Conservation (phyloP, 2,797 vertebrate genomes). For the Crocidura indochinensis region DNA sequence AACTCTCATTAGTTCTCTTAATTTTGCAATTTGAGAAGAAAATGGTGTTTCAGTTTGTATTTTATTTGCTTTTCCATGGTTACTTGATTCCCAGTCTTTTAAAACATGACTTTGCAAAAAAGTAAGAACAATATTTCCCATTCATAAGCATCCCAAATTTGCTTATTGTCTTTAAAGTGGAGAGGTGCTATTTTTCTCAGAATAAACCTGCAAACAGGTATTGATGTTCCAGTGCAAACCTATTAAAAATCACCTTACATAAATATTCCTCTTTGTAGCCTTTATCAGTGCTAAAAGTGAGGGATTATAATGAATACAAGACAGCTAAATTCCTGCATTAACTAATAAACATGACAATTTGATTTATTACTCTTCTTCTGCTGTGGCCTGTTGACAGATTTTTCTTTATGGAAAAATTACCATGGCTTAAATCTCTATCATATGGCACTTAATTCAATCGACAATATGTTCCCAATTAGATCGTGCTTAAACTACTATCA, state of each 20-base stretch:
- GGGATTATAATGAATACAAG: slow-evolving; percentile 79
- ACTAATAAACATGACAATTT: slow-evolving; percentile 90
- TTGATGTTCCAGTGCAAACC: slow-evolving; percentile 72
- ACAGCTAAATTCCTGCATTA: slow-evolving; percentile 85
- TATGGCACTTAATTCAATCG: slow-evolving; percentile 90
- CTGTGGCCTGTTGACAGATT: slow-evolving; percentile 90
- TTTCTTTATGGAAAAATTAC: slow-evolving; percentile 91
- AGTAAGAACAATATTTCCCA: slow-evolving; percentile 25
- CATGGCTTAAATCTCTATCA: slow-evolving; percentile 91
- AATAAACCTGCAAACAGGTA: slow-evolving; percentile 82
- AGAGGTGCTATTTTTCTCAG: slow-evolving; percentile 57
- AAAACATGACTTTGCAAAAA: slow-evolving; percentile 64
- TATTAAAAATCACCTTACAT: slow-evolving; percentile 79
- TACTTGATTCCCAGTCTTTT: slow-evolving; percentile 55
- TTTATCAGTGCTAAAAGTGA: slow-evolving; percentile 81
- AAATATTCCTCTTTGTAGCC: slow-evolving; percentile 79
- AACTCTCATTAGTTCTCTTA: neutral
- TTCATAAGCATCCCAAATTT: slow-evolving; percentile 55
- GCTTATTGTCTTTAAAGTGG: slow-evolving; percentile 52
- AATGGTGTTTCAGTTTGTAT: slow-evolving; percentile 17
- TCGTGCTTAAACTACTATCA: slow-evolving; percentile 90
- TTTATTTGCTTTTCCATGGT: slow-evolving; percentile 46
- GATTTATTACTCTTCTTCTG: slow-evolving; percentile 89
- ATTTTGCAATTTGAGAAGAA: slow-evolving; percentile 40
- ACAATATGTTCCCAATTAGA: slow-evolving; percentile 92